Evolutionary conservation across 2,113 vertebrate species (phyloP).

Genomic region (Lepisosteus osseus): DNA sequence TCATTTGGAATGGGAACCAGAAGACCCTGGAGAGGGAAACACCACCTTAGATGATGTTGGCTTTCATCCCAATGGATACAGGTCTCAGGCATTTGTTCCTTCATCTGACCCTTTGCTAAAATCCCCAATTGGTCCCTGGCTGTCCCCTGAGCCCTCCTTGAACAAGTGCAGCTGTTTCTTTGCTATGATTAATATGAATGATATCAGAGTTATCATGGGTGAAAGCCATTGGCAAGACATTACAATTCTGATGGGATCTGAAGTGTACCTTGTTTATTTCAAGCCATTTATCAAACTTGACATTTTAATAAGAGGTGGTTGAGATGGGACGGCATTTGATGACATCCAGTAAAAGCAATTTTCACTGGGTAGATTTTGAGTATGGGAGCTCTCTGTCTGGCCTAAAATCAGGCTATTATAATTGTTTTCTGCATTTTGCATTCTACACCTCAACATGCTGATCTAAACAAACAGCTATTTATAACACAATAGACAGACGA

Average conservation of each 20-base stretch:
- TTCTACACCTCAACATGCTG: background rate
- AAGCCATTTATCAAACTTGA: conserved; percentile 11
- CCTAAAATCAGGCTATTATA: background rate
- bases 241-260: conserved; percentile 1
- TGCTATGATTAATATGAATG: conserved; percentile 9
- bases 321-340: conserved; percentile 7
- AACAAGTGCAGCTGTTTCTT: background rate
- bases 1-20: too few species aligned
- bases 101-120: too few species aligned
- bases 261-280: conserved; percentile 7
- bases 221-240: conserved; percentile 6
- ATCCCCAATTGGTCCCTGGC: too few species aligned
- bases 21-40: too few species aligned
- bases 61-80: too few species aligned
- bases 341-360: conserved; percentile 9
- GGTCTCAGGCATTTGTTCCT: too few species aligned
- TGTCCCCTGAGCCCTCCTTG: background rate
- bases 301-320: conserved; percentile 12
- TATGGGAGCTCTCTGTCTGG: background rate
- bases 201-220: conserved; percentile 5
- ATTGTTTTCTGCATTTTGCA: conserved; percentile 1
- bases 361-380: background rate
- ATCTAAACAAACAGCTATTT: background rate
- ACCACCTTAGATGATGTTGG: too few species aligned
- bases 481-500: background rate